phyloP scores from a whole-genome alignment of 2,113 vertebrate genomes.

The Eulemur macaco region DNA sequence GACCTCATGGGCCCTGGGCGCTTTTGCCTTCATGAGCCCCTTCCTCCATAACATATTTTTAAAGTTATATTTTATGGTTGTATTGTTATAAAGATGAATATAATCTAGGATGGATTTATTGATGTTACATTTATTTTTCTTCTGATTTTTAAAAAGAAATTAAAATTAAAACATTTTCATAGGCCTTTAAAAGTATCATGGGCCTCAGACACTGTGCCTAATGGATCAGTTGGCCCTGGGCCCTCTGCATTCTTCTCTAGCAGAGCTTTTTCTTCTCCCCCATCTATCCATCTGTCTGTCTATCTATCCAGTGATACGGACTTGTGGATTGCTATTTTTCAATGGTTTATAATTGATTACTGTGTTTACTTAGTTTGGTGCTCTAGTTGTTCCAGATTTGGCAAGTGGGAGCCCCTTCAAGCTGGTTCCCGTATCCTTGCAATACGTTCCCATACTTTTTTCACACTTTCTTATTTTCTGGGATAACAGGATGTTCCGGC shows the following conservation, averaged over 20 bases:
- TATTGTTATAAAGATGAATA: background rate
- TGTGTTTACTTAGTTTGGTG: conserved; percentile 19
- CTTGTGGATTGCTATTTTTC: background rate
- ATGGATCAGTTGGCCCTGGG: background rate
- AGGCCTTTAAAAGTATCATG: background rate
- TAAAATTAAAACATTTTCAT: conserved; percentile 20
- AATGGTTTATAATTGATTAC: conserved; percentile 4
- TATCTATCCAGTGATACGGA: background rate
- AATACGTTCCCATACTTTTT: background rate
- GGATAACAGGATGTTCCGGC: background rate
- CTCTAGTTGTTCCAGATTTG: background rate
- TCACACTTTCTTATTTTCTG: background rate
- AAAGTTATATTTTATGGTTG: conserved; percentile 11
- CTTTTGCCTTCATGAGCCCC: background rate
- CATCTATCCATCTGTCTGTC: background rate
- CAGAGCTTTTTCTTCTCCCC: background rate
- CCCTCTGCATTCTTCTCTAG: background rate
- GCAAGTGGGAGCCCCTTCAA: background rate
- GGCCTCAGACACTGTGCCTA: background rate
- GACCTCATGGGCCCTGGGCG: background rate
- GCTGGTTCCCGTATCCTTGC: background rate
- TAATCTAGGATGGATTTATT: conserved; percentile 4
- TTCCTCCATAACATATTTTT: background rate
- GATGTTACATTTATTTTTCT: background rate
- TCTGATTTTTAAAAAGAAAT: conserved; percentile 18